Base-by-base conservation (phyloP, 2,888 invertebrate species). In the Harpalus rubripes region DNA sequence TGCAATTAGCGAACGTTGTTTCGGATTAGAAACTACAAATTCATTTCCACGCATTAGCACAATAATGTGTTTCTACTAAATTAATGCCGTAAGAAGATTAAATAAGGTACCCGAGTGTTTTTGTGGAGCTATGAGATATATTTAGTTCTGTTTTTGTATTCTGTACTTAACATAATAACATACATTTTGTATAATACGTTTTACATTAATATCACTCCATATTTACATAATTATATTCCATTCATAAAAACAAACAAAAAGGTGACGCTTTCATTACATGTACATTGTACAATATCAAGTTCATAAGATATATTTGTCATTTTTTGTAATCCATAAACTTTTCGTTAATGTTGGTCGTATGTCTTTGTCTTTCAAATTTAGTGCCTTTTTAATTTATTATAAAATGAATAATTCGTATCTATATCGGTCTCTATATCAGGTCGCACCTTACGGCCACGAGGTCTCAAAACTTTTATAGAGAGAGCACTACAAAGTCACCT, bases 1-100 rank as follows among this genome's bases (percentile, higher is more conserved):
- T n/a, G n/a, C n/a, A n/a, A 16, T 0, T 59, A 59, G 18, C n/a
- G n/a, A n/a, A 15, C 7, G 4, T 59, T 16, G 59, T 59, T 16
- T 12, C 12, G 26, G 63, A 63, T 22, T 22, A 7, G 18, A 26
- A 63, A 26, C 8, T 63, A 18, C 8, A 1, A 7, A 63, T 63
- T 18, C 18, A 26, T 59, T 16, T 59, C 18, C 63, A 22, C 26
- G 26, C 26, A 22, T 63, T 26, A 26, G 4, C 26, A 26, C 63
- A 63, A 26, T 63, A 63, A 63, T 18, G 26, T 63, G 63, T 26
- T 63, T 12, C 10, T 10, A 22, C 18, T 63, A 63, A 63, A 22
- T 7, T 63, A 63, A 63, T 63, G 26, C 26, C 18, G 12, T 63
- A 63, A 63, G 63, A 18, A 63, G 63, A 63, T 63, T 63, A 63